Percentiles rank a stretch among this genome's conserved stretches.
Evolutionary conservation across 1,140 invertebrate species (phyloP).

Genomic region (Semibalanus balanoides): DNA sequence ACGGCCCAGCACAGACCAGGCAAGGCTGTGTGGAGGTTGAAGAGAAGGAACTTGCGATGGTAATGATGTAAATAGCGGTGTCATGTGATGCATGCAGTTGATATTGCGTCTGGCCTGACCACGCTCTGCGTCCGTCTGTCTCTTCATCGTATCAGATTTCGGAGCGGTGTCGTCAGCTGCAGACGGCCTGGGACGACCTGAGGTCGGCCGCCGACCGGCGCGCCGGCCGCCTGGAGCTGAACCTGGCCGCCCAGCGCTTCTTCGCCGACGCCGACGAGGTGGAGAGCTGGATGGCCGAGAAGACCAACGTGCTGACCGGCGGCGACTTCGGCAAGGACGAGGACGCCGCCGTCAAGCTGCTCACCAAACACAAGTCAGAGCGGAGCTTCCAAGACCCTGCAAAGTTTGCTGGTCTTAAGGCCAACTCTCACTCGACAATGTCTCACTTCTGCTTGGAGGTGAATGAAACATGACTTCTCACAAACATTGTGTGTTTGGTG

Average conservation of each 20-base stretch:
- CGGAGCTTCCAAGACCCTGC: too few relatives aligned
- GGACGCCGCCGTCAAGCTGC: constrained; percentile 71
- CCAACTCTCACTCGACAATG: too few relatives aligned
- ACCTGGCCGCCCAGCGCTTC: constrained; percentile 75
- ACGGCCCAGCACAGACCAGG: too few relatives aligned
- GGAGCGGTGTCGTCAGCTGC: constrained; percentile 40
- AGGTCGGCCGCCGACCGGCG: constrained; percentile 51
- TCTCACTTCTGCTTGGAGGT: too few relatives aligned
- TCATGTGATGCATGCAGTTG: too few relatives aligned
- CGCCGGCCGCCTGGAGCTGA: constrained; percentile 62
- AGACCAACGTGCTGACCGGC: constrained; percentile 59
- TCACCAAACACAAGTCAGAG: constrained; percentile 81
- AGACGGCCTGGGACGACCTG: constrained; percentile 52
- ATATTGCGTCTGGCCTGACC: too few relatives aligned
- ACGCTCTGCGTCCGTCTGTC: neutral
- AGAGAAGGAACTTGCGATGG: too few relatives aligned
- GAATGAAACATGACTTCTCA: too few relatives aligned
- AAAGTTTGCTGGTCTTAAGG: too few relatives aligned
- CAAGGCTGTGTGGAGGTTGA: too few relatives aligned
- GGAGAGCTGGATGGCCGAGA: constrained; percentile 82
- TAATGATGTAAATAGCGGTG: too few relatives aligned
- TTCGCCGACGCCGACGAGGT: constrained; percentile 70
- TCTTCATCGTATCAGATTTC: constrained; percentile 19
- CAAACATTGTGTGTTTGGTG: too few relatives aligned
- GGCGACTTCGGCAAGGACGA: constrained; percentile 75